Base-by-base conservation (phyloP, 2,888 invertebrate genomes). In the Pristionchus exspectatus region DNA sequence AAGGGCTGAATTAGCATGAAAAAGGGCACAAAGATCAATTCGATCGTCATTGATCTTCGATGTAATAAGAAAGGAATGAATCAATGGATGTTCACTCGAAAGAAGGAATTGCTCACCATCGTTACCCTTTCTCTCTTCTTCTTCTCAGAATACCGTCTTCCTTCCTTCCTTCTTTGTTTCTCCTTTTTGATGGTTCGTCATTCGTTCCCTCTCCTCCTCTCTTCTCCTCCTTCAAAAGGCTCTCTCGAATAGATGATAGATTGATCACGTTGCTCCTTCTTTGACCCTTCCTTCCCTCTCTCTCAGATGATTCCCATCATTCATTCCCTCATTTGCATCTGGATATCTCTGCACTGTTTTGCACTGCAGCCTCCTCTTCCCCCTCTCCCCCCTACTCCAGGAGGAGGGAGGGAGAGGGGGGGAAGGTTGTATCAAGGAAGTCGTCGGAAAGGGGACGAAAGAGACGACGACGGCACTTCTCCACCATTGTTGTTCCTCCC, bases 351-450 rank as follows among this genome's bases (percentile, higher is more conserved):
- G 38, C 44, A 38, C 50, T 77, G 44, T 44, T 77, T 44, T 77
- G 44, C 77, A 77, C 77, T 74, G 74, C 30, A 16, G 63, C 63
- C 63, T 63, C 30, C 10, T 10, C 38, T 38, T 38, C 38, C 27
- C 66, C 16, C 27, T 12, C 59, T 59, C 59, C 59, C 27, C 69
- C 30, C 27, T 27, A 27, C n/a, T n/a, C n/a, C 38, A 27, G 69
- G 33, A n/a, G 30, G 27, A 10, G 72, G 30, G 72, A 24, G 21
- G 9, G 38, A 3, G 74, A 74, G 21, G 74, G 74, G 74, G 21
- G 38, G 21, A 38, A 74, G 74, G 74, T 74, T 74, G 74, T 74
- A 74, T 74, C 74, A 74, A 74, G 74, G 74, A 74, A 74, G 74
- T 74, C 74, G 69, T 38, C 38, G 38, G 38, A 38, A n/a, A 27